Percentiles rank a stretch among this genome's conserved stretches.
Conservation (phyloP, 2,797 vertebrate species). For the Hemitrygon akajei region DNA sequence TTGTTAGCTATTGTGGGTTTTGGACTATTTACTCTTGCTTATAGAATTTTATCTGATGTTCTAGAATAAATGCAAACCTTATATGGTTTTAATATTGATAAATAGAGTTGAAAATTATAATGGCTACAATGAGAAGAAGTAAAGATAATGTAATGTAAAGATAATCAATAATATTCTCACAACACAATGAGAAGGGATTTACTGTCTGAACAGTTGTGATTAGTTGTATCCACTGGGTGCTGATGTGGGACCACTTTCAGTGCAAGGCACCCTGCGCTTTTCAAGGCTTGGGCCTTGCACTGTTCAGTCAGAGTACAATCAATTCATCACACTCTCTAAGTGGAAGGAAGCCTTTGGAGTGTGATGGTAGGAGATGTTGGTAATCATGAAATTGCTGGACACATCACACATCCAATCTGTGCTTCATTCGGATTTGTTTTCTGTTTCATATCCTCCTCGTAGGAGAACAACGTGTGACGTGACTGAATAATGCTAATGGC, state of each 20-base stretch:
- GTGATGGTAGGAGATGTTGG: neutral
- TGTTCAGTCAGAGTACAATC: neutral
- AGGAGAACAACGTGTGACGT: constrained; percentile 13
- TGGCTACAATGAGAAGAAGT: neutral
- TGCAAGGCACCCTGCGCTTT: neutral
- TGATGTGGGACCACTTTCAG: constrained; percentile 30
- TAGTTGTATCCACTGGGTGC: constrained; percentile 31
- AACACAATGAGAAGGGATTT: neutral
- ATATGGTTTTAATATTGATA: neutral
- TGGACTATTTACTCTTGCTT: no score
- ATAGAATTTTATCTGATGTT: no score
- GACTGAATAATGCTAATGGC: neutral
- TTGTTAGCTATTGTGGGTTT: no score
- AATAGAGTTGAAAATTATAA: neutral
- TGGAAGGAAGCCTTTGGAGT: neutral
- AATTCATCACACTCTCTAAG: constrained; percentile 25
- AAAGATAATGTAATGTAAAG: neutral
- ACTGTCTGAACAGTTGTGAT: constrained; percentile 8
- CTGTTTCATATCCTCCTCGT: neutral
- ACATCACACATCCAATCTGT: constrained; percentile 35
- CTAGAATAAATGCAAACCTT: no score
- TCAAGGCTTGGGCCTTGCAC: neutral
- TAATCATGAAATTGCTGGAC: constrained; percentile 28
- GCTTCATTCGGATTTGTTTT: constrained; percentile 1
- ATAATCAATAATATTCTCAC: neutral